Conservation (phyloP, 1,140 invertebrate genomes). For the Teleopsis dalmanni region DNA sequence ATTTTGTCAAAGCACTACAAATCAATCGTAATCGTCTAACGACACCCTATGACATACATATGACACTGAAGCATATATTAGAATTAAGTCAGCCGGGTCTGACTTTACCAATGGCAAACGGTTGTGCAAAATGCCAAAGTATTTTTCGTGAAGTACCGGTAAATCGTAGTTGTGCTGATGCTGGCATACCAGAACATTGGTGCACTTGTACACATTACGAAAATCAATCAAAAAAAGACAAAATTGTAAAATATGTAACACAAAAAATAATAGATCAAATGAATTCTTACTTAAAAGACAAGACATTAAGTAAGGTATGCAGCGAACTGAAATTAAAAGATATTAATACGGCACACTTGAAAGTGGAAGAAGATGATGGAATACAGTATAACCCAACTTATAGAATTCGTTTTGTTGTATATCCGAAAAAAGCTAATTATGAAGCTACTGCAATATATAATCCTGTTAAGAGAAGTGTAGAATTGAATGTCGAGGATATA, state of each 20-base stretch:
- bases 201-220: conserved; percentile 59
- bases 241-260: conserved; percentile 42
- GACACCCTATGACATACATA: conserved; percentile 76
- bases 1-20: conserved; percentile 56
- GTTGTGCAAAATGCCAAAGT: conserved; percentile 57
- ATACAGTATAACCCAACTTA: conserved; percentile 13
- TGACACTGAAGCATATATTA: conserved; percentile 49
- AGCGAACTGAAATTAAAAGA: conserved; percentile 1
- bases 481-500: conserved; percentile 39
- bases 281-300: conserved; percentile 25
- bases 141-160: conserved; percentile 56
- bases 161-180: conserved; percentile 61
- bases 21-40: conserved; percentile 65
- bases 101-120: conserved; percentile 20
- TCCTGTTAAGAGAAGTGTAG: conserved; percentile 17
- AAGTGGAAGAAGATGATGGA: conserved; percentile 7
- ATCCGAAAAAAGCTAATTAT: conserved; percentile 47
- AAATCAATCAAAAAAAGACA: conserved; percentile 25
- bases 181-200: conserved; percentile 65
- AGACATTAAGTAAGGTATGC: conserved; percentile 15
- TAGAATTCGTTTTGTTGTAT: conserved; percentile 16
- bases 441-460: conserved; percentile 50
- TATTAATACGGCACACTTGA: no score
- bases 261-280: conserved; percentile 46
- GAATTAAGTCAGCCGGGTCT: conserved; percentile 18